A percentile compares a stretch with the other conserved stretches of the same genome.
Conservation (phyloP, 2,888 invertebrate genomes). For the Carterocephalus palaemon region DNA sequence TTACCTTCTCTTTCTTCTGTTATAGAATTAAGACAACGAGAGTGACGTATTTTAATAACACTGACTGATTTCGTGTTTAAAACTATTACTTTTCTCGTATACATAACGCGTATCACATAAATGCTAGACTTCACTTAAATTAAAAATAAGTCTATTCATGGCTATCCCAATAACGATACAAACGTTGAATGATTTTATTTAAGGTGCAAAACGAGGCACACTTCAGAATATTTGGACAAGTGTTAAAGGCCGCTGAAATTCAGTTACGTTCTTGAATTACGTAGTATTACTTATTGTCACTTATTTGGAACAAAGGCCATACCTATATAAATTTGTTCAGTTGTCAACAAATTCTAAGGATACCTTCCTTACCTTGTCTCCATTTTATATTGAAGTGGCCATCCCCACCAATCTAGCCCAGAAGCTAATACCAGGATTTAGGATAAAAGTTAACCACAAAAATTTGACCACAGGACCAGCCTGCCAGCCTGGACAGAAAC, state of each 20-base stretch:
- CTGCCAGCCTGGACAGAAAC: too few relatives aligned
- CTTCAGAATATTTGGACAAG: conserved; percentile 62
- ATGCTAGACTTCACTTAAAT: neutral
- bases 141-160: conserved; percentile 1
- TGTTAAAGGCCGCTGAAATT: conserved; percentile 53
- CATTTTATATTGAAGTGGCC: too few relatives aligned
- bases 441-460: too few relatives aligned
- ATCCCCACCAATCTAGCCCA: conserved; percentile 1
- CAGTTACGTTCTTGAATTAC: conserved; percentile 35
- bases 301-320: conserved; percentile 53
- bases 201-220: conserved; percentile 54
- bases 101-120: conserved; percentile 43
- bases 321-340: conserved; percentile 58
- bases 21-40: conserved; percentile 60
- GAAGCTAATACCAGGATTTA: conserved; percentile 12
- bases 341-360: conserved; percentile 42
- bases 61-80: conserved; percentile 55
- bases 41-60: conserved; percentile 62
- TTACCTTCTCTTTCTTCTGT: conserved; percentile 63
- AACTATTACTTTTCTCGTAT: conserved; percentile 54
- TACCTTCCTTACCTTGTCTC: conserved; percentile 2
- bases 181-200: conserved; percentile 14
- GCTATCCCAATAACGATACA: conserved; percentile 13
- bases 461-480: too few relatives aligned
- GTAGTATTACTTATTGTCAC: conserved; percentile 43